A percentile compares a stretch with the other conserved stretches of the same genome.
These are phyloP conservation scores for Oxyura jamaicensis DNA, from an alignment of 2,113 vertebrate genomes.

Conservation along the genomic window DNA sequence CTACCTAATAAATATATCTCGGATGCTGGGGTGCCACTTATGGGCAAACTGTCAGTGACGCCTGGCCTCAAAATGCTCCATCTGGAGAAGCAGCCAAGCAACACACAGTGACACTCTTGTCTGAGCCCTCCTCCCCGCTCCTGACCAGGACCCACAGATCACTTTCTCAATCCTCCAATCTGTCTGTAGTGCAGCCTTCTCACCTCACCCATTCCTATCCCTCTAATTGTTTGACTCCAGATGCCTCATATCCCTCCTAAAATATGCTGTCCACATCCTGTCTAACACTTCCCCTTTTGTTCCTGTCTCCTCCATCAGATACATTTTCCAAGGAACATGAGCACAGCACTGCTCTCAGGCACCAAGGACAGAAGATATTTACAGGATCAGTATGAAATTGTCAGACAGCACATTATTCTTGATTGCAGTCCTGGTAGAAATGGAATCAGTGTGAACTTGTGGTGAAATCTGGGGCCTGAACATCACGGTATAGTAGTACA, in stretches of 20 bases:
- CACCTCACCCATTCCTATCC: not conserved
- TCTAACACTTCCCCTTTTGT: not conserved
- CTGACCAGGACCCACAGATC: not conserved
- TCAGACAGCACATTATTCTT: not conserved
- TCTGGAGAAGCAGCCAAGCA: slow-evolving; percentile 36
- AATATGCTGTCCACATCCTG: not conserved
- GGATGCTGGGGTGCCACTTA: not conserved
- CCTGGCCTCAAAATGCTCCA: slow-evolving; percentile 2
- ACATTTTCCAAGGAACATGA: not conserved
- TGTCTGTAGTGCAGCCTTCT: not conserved
- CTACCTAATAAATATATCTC: not conserved
- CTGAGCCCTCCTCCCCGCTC: not conserved
- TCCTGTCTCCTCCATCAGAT: not conserved
- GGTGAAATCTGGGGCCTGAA: not conserved
- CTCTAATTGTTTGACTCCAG: not conserved
- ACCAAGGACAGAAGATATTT: not conserved
- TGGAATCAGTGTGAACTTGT: not conserved
- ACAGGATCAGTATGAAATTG: not conserved
- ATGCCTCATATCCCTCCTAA: not conserved
- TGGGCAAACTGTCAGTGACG: not conserved
- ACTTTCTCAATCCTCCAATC: not conserved
- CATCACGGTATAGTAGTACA: not conserved
- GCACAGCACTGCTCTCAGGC: not conserved
- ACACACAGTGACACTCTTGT: not conserved
- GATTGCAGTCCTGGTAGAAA: not conserved